Percentiles rank a stretch among this genome's conserved stretches.
These are phyloP conservation scores for Drosophila repleta DNA, from an alignment of 1,140 invertebrate species.

Conservation along the genomic window DNA sequence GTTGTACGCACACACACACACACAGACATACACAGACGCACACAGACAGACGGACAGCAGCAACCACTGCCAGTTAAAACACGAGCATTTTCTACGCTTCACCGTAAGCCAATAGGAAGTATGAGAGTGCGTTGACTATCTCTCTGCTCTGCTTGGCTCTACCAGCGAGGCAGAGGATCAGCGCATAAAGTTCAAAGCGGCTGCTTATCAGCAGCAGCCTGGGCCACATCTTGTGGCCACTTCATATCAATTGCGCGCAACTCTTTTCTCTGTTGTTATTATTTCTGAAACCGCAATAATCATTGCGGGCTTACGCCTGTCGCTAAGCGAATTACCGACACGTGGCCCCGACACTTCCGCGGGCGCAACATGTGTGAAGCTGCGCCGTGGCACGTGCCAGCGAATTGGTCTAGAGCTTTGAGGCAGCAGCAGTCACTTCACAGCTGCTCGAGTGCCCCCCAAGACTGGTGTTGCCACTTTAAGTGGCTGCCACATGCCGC, in stretches of 20 bases:
- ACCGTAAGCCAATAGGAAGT: slow-evolving; percentile 71
- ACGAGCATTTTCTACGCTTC: slow-evolving; percentile 73
- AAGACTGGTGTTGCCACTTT: slow-evolving; percentile 27
- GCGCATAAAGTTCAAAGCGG: slow-evolving; percentile 44
- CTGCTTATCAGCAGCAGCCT: slow-evolving; percentile 32
- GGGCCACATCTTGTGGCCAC: slow-evolving; percentile 50
- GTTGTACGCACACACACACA: slow-evolving; percentile 55
- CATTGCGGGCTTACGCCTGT: slow-evolving; percentile 69
- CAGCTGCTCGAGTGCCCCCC: slow-evolving; percentile 60
- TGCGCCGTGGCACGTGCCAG: slow-evolving; percentile 23
- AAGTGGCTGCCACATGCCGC: slow-evolving; percentile 20
- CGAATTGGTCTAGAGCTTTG: slow-evolving; percentile 34
- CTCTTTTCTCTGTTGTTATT: slow-evolving; percentile 67
- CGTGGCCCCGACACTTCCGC: slow-evolving; percentile 52
- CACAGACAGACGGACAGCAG: slow-evolving; percentile 29
- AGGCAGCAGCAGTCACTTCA: slow-evolving; percentile 39
- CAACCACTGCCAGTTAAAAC: slow-evolving; percentile 64
- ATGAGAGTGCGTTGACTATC: slow-evolving; percentile 45
- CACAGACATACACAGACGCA: slow-evolving; percentile 19
- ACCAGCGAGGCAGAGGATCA: slow-evolving; percentile 61
- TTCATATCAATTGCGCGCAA: slow-evolving; percentile 64
- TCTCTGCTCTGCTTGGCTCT: background rate
- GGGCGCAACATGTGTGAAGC: slow-evolving; percentile 71
- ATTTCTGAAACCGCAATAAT: slow-evolving; percentile 60
- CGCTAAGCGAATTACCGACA: slow-evolving; percentile 73